Percentiles rank a stretch among this genome's conserved stretches.
phyloP scores from a whole-genome alignment of 1,140 invertebrate species.

The Heliconius nattereri region DNA sequence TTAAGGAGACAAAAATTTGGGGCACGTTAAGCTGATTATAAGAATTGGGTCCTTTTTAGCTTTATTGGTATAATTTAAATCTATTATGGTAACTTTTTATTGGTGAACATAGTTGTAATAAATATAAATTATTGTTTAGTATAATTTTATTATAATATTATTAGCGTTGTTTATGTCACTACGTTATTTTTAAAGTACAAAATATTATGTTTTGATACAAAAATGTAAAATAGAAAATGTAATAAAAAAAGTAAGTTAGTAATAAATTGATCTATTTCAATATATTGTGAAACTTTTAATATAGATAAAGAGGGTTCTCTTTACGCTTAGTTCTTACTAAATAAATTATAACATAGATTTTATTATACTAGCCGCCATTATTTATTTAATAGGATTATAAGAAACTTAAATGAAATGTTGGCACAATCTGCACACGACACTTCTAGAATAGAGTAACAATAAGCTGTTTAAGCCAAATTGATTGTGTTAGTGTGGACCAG shows the following conservation, averaged over 20 bases:
- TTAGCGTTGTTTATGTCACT: not conserved
- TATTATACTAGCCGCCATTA: not conserved
- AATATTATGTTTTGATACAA: too few relatives aligned
- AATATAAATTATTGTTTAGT: not conserved
- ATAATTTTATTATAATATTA: not conserved
- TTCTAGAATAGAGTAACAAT: conserved; percentile 20
- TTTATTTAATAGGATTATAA: not conserved
- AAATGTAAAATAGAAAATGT: too few relatives aligned
- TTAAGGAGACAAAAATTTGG: conserved; percentile 1
- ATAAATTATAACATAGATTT: not conserved
- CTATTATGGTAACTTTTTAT: not conserved
- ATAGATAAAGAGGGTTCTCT: too few relatives aligned
- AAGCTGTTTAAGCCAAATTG: conserved; percentile 29
- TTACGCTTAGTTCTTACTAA: not conserved
- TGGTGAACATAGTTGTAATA: not conserved
- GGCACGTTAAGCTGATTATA: not conserved
- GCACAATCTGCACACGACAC: not conserved
- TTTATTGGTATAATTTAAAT: not conserved
- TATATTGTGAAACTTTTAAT: too few relatives aligned
- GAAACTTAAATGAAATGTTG: not conserved
- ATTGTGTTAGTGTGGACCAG: conserved; percentile 26
- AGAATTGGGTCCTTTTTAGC: not conserved
- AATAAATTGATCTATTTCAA: too few relatives aligned
- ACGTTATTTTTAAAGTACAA: not conserved
- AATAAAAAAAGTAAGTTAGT: too few relatives aligned